A percentile compares a stretch with the other conserved stretches of the same genome.
Evolutionary conservation across 1,140 invertebrate species (phyloP).

Genomic region (Acromyrmex echinatior): DNA sequence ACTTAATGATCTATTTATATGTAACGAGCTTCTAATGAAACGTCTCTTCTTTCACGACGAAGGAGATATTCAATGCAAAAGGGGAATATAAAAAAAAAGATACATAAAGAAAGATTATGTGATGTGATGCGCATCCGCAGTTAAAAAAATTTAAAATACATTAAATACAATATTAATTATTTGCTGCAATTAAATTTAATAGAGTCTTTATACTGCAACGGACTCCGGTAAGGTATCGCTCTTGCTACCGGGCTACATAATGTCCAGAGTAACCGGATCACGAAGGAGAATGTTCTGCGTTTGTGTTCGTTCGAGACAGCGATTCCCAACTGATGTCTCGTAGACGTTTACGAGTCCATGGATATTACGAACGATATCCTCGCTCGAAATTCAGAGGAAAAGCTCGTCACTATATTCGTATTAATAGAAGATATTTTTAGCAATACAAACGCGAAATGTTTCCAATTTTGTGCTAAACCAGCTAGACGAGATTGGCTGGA

Average conservation of each 20-base stretch:
- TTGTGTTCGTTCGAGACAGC: slow-evolving; percentile 41
- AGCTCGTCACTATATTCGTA: background rate
- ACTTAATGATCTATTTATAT: background rate
- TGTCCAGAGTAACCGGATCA: slow-evolving; percentile 77
- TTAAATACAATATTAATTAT: slow-evolving; percentile 43
- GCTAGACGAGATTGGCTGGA: background rate
- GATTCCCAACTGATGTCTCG: slow-evolving; percentile 58
- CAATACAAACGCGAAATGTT: no score
- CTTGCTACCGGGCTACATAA: slow-evolving; percentile 62
- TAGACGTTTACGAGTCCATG: background rate
- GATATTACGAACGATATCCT: background rate
- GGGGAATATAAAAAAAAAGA: background rate
- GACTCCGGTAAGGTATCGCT: slow-evolving; percentile 43
- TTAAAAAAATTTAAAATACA: background rate
- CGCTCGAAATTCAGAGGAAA: slow-evolving; percentile 4
- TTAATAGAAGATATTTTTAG: background rate
- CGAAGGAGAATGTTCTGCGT: slow-evolving; percentile 61
- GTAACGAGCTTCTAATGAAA: background rate
- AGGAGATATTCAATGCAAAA: background rate
- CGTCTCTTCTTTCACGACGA: background rate
- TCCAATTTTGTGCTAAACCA: background rate
- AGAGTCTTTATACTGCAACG: slow-evolving; percentile 35
- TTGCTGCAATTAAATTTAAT: slow-evolving; percentile 57
- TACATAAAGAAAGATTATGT: background rate
- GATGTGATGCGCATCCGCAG: background rate